Conservation (phyloP, 2,888 invertebrate genomes). For the Sphaerolaimus hirsutus region DNA sequence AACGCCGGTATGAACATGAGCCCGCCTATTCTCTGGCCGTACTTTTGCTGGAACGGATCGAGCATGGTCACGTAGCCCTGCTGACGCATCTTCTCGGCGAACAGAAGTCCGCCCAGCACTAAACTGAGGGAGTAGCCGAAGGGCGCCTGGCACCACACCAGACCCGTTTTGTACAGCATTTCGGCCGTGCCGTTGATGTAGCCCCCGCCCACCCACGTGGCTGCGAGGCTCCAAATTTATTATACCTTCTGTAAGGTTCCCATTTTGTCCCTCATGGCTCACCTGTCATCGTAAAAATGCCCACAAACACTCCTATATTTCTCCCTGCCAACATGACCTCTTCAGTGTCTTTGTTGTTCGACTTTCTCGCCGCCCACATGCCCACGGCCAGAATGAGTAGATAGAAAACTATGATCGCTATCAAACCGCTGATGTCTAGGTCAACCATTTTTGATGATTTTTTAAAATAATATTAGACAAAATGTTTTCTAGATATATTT, state of each 20-base stretch:
- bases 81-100: slow-evolving; percentile 86
- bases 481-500: too few relatives aligned
- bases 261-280: slow-evolving; percentile 8
- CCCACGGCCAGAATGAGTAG: slow-evolving; percentile 76
- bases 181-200: slow-evolving; percentile 98
- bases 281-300: slow-evolving; percentile 98
- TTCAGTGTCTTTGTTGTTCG: slow-evolving; percentile 60
- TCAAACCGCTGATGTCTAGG: slow-evolving; percentile 67
- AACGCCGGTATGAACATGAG: slow-evolving; percentile 80
- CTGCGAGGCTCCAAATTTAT: slow-evolving; percentile 34
- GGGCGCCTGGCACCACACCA: slow-evolving; percentile 92
- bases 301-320: slow-evolving; percentile 77
- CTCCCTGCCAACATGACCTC: slow-evolving; percentile 95
- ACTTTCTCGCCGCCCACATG: slow-evolving; percentile 82
- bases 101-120: slow-evolving; percentile 76
- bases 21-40: slow-evolving; percentile 90
- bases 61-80: slow-evolving; percentile 84
- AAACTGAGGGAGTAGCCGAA: slow-evolving; percentile 88
- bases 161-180: slow-evolving; percentile 67
- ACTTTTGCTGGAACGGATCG: slow-evolving; percentile 50
- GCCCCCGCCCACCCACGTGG: slow-evolving; percentile 97
- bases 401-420: slow-evolving; percentile 86
- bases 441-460: slow-evolving; percentile 39
- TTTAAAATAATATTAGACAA: too few relatives aligned
- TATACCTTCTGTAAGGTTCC: not conserved